A percentile compares a stretch with the other conserved stretches of the same genome.
Evolutionary conservation across 1,140 invertebrate genomes (phyloP).

Genomic region (Zaprionus vittiger): DNA sequence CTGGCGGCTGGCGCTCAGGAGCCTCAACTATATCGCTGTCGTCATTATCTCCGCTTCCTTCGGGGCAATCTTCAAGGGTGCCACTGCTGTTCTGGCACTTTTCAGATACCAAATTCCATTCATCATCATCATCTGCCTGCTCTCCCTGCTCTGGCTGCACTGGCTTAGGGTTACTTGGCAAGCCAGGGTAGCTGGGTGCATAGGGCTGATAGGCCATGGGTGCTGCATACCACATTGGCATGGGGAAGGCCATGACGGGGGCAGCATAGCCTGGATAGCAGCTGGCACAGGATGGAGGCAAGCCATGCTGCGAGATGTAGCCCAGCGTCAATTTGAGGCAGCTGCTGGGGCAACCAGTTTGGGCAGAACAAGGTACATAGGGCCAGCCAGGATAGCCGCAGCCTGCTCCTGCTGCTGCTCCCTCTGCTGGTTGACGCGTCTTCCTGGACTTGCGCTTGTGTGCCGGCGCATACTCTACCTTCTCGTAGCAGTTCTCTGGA

Average conservation of each 20-base stretch:
- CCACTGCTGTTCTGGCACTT: slow-evolving; percentile 44
- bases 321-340: slow-evolving; percentile 56
- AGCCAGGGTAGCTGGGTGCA: slow-evolving; percentile 21
- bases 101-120: slow-evolving; percentile 36
- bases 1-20: not conserved
- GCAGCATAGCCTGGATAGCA: slow-evolving; percentile 46
- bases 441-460: slow-evolving; percentile 13
- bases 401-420: not conserved
- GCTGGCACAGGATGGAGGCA: slow-evolving; percentile 46
- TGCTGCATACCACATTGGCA: slow-evolving; percentile 23
- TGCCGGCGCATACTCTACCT: slow-evolving; percentile 62
- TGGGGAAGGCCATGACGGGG: slow-evolving; percentile 41
- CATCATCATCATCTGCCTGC: not conserved
- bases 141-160: not conserved
- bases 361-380: slow-evolving; percentile 32
- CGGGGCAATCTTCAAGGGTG: slow-evolving; percentile 47
- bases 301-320: slow-evolving; percentile 47
- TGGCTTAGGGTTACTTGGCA: not conserved
- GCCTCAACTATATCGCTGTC: not conserved
- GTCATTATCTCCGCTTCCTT: slow-evolving; percentile 17
- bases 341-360: slow-evolving; percentile 3
- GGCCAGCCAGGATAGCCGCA: slow-evolving; percentile 59
- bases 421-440: not conserved
- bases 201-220: slow-evolving; percentile 13
- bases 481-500: slow-evolving; percentile 49